Evolutionary conservation across 2,797 vertebrate species (phyloP), one percentile per base, ranked within the genome.

Genomic region (Sebastes oblongus): DNA sequence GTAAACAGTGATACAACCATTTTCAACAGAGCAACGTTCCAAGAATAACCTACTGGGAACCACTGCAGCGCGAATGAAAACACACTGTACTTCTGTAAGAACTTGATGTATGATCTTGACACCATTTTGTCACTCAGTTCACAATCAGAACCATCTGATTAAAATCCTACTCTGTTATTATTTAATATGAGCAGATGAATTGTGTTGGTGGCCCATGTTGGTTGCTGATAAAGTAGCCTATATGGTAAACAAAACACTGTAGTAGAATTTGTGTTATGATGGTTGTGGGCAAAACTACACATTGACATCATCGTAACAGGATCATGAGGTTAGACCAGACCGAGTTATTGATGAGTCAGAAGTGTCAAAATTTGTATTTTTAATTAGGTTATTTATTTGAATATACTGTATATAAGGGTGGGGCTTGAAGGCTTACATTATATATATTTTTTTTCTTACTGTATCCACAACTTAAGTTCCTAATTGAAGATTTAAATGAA

Each of bases 1-100:
- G 86, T 82, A 77, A 92, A 91, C 87, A 87, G 59, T 55, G 85
- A 81, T 76, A 71, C 52, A 27, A 81, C 32, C 36, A 29, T 85
- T 75, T 73, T 56, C 56, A 73, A 39, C 66, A 78, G 58, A 39
- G 50, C 42, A 50, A 62, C 59, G 8, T 60, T 58, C 39, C 39
- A 70, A 22, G 46, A 84, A 75, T 72, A 81, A 74, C 71, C 65
- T 27, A 12, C 71, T 61, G 71, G 54, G 59, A 87, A 66, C 46
- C 76, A 66, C 36, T 39, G 42, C 46, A 68, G 72, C 8, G 0
- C 2, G 25, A 59, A 13, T 30, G 25, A 24, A 74, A 22, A 36
- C 42, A 32, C 42, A 34, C 22, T 18, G 54, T 42, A 20, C 60
- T 29, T 24, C 78, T 42, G 0, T 0, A 42, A 46, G 42, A 46